phyloP scores from a whole-genome alignment of 2,113 vertebrate species.

The Pelusios castaneus region DNA sequence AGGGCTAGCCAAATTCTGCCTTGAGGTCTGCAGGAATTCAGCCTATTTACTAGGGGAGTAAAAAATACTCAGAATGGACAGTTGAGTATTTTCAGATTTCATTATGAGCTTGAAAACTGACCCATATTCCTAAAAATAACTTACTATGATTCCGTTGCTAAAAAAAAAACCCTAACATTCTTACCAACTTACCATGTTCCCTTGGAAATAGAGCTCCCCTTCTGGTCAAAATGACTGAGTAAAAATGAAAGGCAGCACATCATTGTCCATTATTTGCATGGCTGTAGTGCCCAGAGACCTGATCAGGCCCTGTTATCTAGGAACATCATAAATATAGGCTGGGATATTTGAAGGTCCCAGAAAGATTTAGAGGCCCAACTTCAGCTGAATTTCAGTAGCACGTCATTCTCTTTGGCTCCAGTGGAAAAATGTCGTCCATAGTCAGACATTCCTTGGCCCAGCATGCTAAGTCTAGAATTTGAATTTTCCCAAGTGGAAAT shows the following conservation, averaged over 20 bases:
- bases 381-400: neutral
- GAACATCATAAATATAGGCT: neutral
- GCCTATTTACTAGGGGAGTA: neutral
- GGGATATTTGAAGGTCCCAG: neutral
- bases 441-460: neutral
- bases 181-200: neutral
- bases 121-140: neutral
- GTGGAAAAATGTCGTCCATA: neutral
- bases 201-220: constrained; percentile 43
- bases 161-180: neutral
- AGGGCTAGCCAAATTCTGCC: neutral
- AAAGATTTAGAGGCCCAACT: neutral
- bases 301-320: neutral
- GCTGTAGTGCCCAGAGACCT: neutral
- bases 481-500: neutral
- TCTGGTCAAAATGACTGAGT: constrained; percentile 46
- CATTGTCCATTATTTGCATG: neutral
- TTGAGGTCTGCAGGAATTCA: neutral
- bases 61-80: neutral
- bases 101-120: neutral
- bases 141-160: neutral
- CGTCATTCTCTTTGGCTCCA: neutral
- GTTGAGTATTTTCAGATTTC: neutral
- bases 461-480: neutral
- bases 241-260: constrained; percentile 34